These are phyloP conservation scores for Pseudobourletiella spinata DNA, from an alignment of 1,140 invertebrate genomes.

Conservation along the genomic window DNA sequence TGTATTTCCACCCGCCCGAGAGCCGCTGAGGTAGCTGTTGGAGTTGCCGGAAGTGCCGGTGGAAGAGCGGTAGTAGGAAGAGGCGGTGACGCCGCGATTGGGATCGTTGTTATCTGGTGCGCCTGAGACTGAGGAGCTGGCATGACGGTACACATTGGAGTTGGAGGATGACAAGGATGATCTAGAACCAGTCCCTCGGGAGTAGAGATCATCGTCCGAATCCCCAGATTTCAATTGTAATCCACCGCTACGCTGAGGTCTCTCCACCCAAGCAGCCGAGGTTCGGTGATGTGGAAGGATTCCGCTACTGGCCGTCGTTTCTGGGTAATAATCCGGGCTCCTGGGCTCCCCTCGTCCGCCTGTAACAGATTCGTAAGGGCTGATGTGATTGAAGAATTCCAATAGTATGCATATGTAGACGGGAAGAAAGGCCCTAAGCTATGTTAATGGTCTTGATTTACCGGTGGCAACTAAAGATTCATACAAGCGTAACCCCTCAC, in stretches of 20 bases:
- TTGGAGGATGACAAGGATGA: background rate
- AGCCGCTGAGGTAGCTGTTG: slow-evolving; percentile 4
- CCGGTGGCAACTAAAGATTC: slow-evolving; percentile 27
- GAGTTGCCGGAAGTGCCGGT: slow-evolving; percentile 6
- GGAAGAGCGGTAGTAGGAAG: background rate
- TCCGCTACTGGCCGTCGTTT: background rate
- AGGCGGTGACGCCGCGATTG: background rate
- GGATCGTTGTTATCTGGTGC: background rate
- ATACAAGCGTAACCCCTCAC: slow-evolving; percentile 31
- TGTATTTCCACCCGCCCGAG: slow-evolving; percentile 5
- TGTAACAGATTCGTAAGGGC: no score
- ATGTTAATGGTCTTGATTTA: no score
- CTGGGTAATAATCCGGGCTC: slow-evolving; percentile 8
- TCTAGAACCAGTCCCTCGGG: slow-evolving; percentile 1
- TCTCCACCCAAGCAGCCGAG: slow-evolving; percentile 34
- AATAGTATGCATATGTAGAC: no score
- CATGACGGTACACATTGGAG: background rate
- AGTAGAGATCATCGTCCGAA: slow-evolving; percentile 21
- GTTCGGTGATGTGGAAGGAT: slow-evolving; percentile 25
- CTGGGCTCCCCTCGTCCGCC: slow-evolving; percentile 30
- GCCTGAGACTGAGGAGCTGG: background rate
- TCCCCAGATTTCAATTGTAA: slow-evolving; percentile 34
- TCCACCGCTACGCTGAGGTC: slow-evolving; percentile 3
- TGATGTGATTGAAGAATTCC: no score
- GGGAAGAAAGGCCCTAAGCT: no score